These are phyloP conservation scores for Nannospalax galili DNA, from an alignment of 2,113 vertebrate genomes.

Conservation along the genomic window DNA sequence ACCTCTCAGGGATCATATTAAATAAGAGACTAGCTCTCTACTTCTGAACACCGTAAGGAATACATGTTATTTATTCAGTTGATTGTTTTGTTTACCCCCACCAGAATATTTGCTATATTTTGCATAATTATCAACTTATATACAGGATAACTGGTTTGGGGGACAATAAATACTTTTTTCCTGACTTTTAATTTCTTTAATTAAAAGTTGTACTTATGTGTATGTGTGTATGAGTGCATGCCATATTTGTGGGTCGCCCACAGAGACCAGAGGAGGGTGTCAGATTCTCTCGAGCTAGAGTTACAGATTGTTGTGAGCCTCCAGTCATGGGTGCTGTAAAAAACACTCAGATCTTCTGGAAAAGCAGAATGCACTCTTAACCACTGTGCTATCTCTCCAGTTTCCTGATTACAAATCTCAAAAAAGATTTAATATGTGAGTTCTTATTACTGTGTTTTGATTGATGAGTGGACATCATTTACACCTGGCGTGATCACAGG, in stretches of 20 bases:
- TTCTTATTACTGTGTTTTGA: neutral
- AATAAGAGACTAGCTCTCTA: neutral
- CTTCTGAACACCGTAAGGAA: neutral
- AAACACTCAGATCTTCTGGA: neutral
- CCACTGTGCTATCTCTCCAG: neutral
- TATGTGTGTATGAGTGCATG: neutral
- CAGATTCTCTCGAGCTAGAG: neutral
- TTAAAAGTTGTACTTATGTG: neutral
- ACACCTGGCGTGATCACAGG: neutral
- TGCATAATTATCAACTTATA: neutral
- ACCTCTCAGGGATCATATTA: neutral
- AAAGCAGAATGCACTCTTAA: neutral
- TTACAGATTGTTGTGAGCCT: neutral
- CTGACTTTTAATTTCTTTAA: neutral
- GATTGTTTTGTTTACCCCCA: neutral
- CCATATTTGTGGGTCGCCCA: neutral
- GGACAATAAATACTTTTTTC: neutral
- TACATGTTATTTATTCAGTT: neutral
- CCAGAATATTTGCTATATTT: neutral
- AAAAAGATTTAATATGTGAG: neutral
- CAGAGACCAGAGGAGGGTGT: neutral
- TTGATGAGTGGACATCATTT: neutral
- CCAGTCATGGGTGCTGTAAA: neutral
- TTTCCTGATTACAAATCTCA: neutral
- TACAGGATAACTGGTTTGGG: neutral